Base-by-base conservation (phyloP, 2,113 vertebrate species). In the Girardinichthys multiradiatus region DNA sequence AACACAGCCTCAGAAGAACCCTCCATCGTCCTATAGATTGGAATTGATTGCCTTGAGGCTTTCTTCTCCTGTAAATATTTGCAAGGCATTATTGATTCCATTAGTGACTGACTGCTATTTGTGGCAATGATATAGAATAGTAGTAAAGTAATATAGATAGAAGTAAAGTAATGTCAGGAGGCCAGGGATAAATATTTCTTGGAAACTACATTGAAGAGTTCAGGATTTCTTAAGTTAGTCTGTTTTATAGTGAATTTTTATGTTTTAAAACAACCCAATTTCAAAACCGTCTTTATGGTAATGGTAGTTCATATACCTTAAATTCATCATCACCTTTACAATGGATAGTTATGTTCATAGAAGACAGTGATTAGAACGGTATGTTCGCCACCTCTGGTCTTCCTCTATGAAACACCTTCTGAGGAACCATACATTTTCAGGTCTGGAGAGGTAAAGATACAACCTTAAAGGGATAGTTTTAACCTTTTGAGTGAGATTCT, bases 51-150 rank as follows among this genome's bases (percentile, higher is more conserved):
- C 79, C 84, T 83, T 37, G 72, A 73, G 82, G 86, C 81, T 82
- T 77, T 85, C 82, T 74, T 87, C 84, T 89, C 86, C 88, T 90
- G 90, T 91, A 92, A 93, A 92, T 92, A 92, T 93, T 93, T 94
- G 86, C 78, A 80, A 90, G 86, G 68, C 76, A 81, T 83, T 86
- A 92, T 93, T 84, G 91, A 93, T 93, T 90, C 79, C 87, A 90
- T 92, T 93, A 91, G 79, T 45, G 81, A 74, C 80, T 80, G 81
- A 68, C 86, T 91, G 82, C 84, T 90, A 70, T 87, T 84, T 87
- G 84, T 89, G 86, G 83, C 88, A 85, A 74, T 78, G 45, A 66
- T 80, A 83, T 84, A n/a, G n/a, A n/a, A n/a, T n/a, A n/a, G n/a
- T n/a, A n/a, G n/a, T n/a, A n/a, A n/a, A n/a, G n/a, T n/a, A n/a